Evolutionary conservation across 2,888 invertebrate species (phyloP).

Genomic region (Gymnocheta viridis): DNA sequence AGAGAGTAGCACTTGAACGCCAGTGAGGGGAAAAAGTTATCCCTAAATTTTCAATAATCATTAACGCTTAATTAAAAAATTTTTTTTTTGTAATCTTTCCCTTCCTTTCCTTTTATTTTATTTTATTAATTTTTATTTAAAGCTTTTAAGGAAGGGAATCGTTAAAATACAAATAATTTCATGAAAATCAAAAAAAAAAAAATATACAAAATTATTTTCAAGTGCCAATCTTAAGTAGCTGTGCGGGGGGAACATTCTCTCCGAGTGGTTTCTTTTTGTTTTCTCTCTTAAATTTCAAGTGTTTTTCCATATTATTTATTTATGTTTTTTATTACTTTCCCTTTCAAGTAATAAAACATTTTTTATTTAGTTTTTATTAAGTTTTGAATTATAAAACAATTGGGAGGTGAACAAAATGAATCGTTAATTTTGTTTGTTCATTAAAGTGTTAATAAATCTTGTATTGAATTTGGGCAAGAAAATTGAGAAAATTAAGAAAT

Average conservation of each 20-base stretch:
- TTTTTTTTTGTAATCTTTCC: not conserved
- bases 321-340: not conserved
- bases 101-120: not conserved
- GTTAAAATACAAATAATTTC: not conserved
- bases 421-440: not conserved
- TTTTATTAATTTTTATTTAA: too few relatives aligned
- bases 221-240: constrained; percentile 12
- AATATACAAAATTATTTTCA: not conserved
- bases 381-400: constrained; percentile 11
- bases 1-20: constrained; percentile 12
- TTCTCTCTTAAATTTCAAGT: constrained; percentile 20
- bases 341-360: constrained; percentile 29
- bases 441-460: not conserved
- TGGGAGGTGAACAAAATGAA: not conserved
- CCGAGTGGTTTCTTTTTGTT: not conserved
- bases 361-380: not conserved
- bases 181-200: not conserved
- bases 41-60: not conserved
- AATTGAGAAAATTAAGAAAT: too few relatives aligned
- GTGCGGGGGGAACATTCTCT: not conserved
- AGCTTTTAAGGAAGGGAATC: not conserved
- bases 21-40: constrained; percentile 6
- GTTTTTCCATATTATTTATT: constrained; percentile 1
- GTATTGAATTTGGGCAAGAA: not conserved
- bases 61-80: constrained; percentile 16